phyloP scores from a whole-genome alignment of 2,888 invertebrate species.

The Teinopalpus imperialis region DNA sequence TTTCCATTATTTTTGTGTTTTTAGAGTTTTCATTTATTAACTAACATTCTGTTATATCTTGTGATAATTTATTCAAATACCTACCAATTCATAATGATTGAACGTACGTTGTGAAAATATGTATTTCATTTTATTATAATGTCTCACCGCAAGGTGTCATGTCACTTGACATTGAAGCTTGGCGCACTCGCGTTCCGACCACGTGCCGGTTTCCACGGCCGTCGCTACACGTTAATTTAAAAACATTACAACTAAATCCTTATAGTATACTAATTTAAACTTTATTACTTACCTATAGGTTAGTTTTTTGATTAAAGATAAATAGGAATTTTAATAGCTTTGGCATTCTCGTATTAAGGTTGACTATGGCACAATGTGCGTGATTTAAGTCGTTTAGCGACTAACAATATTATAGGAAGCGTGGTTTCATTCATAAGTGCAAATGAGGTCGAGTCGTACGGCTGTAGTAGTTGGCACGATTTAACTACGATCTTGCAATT shows the following conservation, averaged over 20 bases:
- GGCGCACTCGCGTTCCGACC: not conserved
- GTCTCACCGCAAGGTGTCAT: conserved; percentile 1
- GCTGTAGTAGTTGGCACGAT: conserved; percentile 32
- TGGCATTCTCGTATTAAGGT: not conserved
- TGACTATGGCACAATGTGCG: no score
- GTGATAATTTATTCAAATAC: no score
- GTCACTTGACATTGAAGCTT: conserved; percentile 20
- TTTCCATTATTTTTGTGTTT: no score
- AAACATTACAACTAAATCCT: not conserved
- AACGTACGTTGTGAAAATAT: no score
- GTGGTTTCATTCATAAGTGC: conserved; percentile 35
- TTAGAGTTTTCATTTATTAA: no score
- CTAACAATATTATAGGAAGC: not conserved
- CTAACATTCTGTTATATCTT: no score
- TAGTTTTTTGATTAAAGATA: not conserved
- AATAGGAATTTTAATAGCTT: no score
- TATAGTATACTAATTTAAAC: not conserved
- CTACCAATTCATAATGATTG: no score
- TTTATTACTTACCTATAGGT: not conserved
- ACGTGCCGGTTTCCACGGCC: conserved; percentile 9
- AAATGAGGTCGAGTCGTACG: conserved; percentile 33
- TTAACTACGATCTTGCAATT: conserved; percentile 11
- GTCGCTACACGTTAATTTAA: not conserved
- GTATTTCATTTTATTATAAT: no score
- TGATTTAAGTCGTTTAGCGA: conserved; percentile 10